Evolutionary conservation across 2,888 invertebrate species (phyloP).

Genomic region (Monochamus alternatus): DNA sequence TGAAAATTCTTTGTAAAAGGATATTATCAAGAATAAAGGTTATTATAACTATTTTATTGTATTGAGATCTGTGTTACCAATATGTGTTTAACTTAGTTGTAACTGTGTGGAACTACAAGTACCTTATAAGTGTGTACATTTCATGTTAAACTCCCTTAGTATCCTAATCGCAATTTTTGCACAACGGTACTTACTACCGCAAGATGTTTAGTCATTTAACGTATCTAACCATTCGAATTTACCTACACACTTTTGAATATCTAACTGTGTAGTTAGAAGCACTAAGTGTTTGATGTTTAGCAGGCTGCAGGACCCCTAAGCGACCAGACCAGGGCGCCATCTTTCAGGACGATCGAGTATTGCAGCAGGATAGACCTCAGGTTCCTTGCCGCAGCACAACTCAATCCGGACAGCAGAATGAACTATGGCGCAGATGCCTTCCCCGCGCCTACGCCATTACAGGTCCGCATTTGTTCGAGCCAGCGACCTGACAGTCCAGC

Average conservation of each 20-base stretch:
- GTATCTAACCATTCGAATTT: too few relatives aligned
- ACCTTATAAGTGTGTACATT: too few relatives aligned
- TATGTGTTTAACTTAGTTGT: too few relatives aligned
- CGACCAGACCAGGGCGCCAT: constrained; percentile 47
- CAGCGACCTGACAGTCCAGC: constrained; percentile 25
- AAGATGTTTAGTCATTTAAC: too few relatives aligned
- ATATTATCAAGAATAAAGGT: too few relatives aligned
- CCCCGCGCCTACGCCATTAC: constrained; percentile 72
- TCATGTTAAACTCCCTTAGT: too few relatives aligned
- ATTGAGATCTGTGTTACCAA: too few relatives aligned
- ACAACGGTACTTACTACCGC: too few relatives aligned
- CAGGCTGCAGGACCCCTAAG: constrained; percentile 55
- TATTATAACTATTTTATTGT: too few relatives aligned
- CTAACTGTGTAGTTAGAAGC: constrained; percentile 49
- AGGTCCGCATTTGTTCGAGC: constrained; percentile 65
- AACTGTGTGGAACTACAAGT: too few relatives aligned
- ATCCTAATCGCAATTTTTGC: too few relatives aligned
- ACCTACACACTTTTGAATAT: constrained; percentile 21
- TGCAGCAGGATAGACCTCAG: constrained; percentile 35
- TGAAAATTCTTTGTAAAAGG: too few relatives aligned
- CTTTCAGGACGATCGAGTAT: constrained; percentile 31
- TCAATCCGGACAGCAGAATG: constrained; percentile 64
- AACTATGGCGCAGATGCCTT: constrained; percentile 70
- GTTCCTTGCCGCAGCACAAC: constrained; percentile 50
- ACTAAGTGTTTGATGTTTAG: constrained; percentile 65